phyloP scores from a whole-genome alignment of 1,140 invertebrate species.

The Mycetomoellerius zeteki region DNA sequence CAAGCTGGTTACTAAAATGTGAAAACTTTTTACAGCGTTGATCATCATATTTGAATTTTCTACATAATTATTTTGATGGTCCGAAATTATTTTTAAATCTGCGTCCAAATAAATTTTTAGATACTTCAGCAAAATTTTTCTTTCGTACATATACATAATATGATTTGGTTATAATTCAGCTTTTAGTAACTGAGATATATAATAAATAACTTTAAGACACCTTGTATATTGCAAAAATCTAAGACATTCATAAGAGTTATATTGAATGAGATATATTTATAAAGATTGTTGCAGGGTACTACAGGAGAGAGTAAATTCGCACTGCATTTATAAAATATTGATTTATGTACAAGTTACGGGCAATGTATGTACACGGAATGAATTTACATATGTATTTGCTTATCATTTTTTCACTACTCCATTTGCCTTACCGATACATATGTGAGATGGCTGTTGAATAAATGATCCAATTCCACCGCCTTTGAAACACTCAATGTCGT shows the following conservation, averaged over 20 bases:
- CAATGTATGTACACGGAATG: background rate
- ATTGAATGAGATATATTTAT: slow-evolving; percentile 18
- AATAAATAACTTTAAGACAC: background rate
- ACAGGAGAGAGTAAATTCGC: background rate
- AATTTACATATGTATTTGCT: slow-evolving; percentile 45
- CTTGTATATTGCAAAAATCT: background rate
- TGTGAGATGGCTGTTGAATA: slow-evolving; percentile 46
- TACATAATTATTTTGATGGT: no score
- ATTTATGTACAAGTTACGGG: slow-evolving; percentile 29
- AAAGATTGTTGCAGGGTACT: background rate
- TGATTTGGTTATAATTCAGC: background rate
- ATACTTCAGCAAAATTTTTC: background rate
- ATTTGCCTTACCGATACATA: slow-evolving; percentile 5
- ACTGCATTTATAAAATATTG: slow-evolving; percentile 37
- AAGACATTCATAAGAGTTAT: background rate
- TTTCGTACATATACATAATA: background rate
- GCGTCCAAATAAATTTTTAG: background rate
- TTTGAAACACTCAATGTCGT: slow-evolving; percentile 53
- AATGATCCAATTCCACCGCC: slow-evolving; percentile 46
- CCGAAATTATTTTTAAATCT: no score
- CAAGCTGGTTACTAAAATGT: no score
- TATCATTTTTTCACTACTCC: slow-evolving; percentile 55
- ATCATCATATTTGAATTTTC: no score
- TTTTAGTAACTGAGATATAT: background rate
- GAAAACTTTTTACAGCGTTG: no score